Base-by-base conservation (phyloP, 2,888 invertebrate species). In the Andrena dorsata region DNA sequence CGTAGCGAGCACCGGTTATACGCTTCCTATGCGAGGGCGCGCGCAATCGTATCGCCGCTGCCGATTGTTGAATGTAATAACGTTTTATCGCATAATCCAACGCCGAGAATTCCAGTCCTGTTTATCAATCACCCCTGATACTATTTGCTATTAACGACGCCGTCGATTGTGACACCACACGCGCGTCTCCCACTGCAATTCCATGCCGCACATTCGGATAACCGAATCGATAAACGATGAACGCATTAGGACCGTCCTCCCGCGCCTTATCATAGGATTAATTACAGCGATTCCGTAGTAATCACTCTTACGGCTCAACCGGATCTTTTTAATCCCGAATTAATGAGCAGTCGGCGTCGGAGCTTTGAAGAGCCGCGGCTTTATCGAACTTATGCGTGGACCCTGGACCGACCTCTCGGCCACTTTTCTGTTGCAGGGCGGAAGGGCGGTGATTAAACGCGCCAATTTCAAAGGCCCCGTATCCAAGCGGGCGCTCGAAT, bases 211-310 rank as follows among this genome's bases (percentile, higher is more conserved):
- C 51, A 65, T 61, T 41, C 13, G 71, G 53, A 64, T 63, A 41
- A 49, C 16, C 35, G 64, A 79, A 79, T 79, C 77, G 79, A 76
- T 79, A 76, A 69, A 47, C 79, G 63, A 56, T 23, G 69, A 76
- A 76, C 23, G 79, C 63, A 23, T 35, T 58, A 64, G 64, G 63
- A 16, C 68, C 8, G 61, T 61, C 26, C 28, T 58, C 35, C 49
- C 53, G 32, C 32, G 69, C 58, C 23, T 79, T 76, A 76, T 76
- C 69, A 56, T 6, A 13, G 64, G 41, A 79, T 64, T 69, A 78
- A 78, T 78, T 69, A 69, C 35, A 0, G 3, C 32, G 61, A 76
- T 76, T 69, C 63, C 56, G 53, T 8, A 47, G 63, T 76, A 64
- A 76, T 76, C 47, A 35, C 76, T 32, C 51, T 61, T n/a, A 51